Evolutionary conservation across 2,113 vertebrate genomes (phyloP), one percentile per base, ranked within the genome.

Genomic region (Gobius niger): DNA sequence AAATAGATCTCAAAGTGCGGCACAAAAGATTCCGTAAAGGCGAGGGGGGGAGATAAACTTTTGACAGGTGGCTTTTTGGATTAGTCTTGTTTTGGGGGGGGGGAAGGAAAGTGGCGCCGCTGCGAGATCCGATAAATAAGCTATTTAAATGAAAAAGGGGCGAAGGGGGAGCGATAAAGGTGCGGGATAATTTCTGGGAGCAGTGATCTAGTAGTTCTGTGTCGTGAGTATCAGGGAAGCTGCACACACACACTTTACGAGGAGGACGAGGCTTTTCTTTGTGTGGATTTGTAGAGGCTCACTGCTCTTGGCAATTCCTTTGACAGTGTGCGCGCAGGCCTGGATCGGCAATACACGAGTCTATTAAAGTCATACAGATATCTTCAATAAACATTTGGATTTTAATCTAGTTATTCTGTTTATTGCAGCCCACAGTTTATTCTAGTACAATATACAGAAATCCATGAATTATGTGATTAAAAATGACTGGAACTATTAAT

Each of bases 1-100:
- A 89, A 85, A 88, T 57, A 83, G 87, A 91, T 88, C 85, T 88
- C 83, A 87, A 85, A 89, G 83, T 86, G 80, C 72, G 78, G 80
- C 85, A 79, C 76, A 85, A 80, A 85, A 82, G 81, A 82, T 89
- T 82, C 85, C 74, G 83, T 84, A 57, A 81, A 87, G 77, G 73
- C 84, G 67, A 53, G 18, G 50, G 61, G 50, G 61, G 57, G 65
- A 89, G 83, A 89, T 90, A 87, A 90, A 90, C 78, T 73, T 34
- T 52, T 78, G 85, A 79, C 89, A 79, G 84, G 78, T 86, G 84
- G 86, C 85, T 86, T 85, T 87, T 85, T 82, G 90, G 85, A 91
- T 91, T 89, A 89, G 81, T 84, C 88, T 86, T 87, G 82, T 90
- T 87, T 87, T 40, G 11, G 82, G 69, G 54, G 66, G 24, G 24